A percentile compares a stretch with the other conserved stretches of the same genome.
These are phyloP conservation scores for Alloscopus bannaensis DNA, from an alignment of 2,888 invertebrate species.

Conservation along the genomic window DNA sequence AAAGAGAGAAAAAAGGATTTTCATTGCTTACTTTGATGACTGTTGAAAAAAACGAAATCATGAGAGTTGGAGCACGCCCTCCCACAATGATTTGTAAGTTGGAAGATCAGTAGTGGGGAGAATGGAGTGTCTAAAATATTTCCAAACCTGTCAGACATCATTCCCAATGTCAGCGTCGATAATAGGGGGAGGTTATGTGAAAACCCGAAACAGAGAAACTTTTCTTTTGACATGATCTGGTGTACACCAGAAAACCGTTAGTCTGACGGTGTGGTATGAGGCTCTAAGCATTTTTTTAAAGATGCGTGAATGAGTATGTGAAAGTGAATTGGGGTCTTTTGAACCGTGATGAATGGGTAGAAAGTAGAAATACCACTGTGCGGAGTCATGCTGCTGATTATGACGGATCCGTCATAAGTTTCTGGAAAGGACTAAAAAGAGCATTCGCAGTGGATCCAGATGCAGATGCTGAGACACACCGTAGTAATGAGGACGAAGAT, in stretches of 20 bases:
- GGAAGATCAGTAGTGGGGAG: constrained; percentile 44
- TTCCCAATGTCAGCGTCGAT: constrained; percentile 53
- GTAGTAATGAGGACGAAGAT: no score
- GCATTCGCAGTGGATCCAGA: no score
- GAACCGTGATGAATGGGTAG: constrained; percentile 55
- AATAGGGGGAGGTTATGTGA: constrained; percentile 24
- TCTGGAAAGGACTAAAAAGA: no score
- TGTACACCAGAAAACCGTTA: constrained; percentile 58
- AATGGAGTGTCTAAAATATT: constrained; percentile 17
- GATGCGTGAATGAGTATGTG: constrained; percentile 28
- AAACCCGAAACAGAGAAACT: constrained; percentile 21
- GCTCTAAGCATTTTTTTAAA: constrained; percentile 54
- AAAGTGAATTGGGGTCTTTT: constrained; percentile 38
- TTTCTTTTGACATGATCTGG: constrained; percentile 54
- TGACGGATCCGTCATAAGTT: constrained; percentile 42
- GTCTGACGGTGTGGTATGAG: constrained; percentile 20
- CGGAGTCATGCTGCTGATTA: constrained; percentile 60
- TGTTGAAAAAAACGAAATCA: constrained; percentile 49
- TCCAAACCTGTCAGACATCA: constrained; percentile 44
- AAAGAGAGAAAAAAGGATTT: constrained; percentile 47
- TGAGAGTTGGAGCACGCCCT: constrained; percentile 64
- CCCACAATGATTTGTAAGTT: constrained; percentile 66
- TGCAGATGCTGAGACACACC: no score
- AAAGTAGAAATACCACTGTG: constrained; percentile 19
- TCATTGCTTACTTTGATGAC: constrained; percentile 51